Evolutionary conservation across 1,140 invertebrate species (phyloP).

Genomic region (Ditylenchus dipsaci): DNA sequence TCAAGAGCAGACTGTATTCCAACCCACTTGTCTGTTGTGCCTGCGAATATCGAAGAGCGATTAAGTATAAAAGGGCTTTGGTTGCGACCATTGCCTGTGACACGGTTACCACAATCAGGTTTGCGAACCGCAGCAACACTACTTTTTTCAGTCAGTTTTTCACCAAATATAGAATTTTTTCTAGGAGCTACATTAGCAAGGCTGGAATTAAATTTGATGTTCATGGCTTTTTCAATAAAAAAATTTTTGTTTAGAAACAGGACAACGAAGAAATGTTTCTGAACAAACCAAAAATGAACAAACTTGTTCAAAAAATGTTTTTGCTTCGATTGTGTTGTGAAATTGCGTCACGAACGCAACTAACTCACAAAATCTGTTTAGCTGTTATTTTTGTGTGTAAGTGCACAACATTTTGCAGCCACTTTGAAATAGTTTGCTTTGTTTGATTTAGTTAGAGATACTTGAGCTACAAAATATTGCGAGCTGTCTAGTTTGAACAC

Average conservation of each 20-base stretch:
- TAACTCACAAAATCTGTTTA: no score
- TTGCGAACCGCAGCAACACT: not conserved
- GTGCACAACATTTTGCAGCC: not conserved
- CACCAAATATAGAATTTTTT: not conserved
- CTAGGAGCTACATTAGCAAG: not conserved
- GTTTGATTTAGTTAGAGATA: not conserved
- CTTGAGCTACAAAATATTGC: not conserved
- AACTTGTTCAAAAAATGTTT: no score
- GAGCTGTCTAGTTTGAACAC: no score
- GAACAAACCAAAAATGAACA: no score
- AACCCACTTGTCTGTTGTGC: not conserved
- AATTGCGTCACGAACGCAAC: no score
- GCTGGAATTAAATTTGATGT: not conserved
- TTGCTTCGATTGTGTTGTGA: no score
- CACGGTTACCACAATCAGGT: not conserved
- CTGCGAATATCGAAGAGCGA: no score
- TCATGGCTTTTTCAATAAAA: no score
- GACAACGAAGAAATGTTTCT: no score
- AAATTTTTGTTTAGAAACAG: no score
- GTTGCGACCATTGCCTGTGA: not conserved
- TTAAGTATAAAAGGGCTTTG: not conserved
- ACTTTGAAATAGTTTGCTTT: not conserved
- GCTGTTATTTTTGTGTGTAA: no score
- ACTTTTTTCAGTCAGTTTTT: not conserved
- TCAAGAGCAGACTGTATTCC: not conserved